Base-by-base conservation (phyloP, 2,888 invertebrate species). In the Platycnemis pennipes region DNA sequence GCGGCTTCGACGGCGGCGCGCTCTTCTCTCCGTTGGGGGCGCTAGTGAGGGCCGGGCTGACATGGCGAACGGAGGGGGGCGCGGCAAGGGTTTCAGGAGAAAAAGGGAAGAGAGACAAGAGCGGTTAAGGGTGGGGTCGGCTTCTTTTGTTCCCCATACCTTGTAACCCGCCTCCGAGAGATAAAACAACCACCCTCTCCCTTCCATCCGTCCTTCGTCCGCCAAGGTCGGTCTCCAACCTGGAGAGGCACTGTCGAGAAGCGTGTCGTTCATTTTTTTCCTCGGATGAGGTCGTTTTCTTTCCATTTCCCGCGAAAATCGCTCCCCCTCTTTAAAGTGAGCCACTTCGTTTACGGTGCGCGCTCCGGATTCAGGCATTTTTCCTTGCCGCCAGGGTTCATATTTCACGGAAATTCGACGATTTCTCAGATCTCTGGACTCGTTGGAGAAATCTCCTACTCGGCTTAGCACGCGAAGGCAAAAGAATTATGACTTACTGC, bases 1-100 rank as follows among this genome's bases (percentile, higher is more conserved):
- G 95, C 95, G 95, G 95, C 95, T 95, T 95, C 94, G 94, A n/a
- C n/a, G n/a, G 95, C 94, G 95, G 95, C 94, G 96, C 97, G 97
- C 95, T 96, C 95, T 96, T 97, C 95, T 97, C 95, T 95, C 95
- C 44, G 44, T 42, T 26, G 63, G 91, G 31, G 63, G 44, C 19
- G 42, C 16, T 91, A 26, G 63, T 44, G 63, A 31, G 44, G 46
- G 88, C 49, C 88, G 88, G n/a, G 46, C 88, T n/a, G 77, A 37
- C 77, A 8, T 13, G 77, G 77, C 4, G 37, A 77, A 37, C 2
- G 37, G 77, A 8, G n/a, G 45, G 87, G n/a, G 87, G 13, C 13
- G n/a, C n/a, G 87, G 26, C 42, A 22, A 19, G 85, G 22, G 1
- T 44, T 26, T 87, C 19, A 26, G 45, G 87, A 63, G 44, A 44